Conservation (phyloP, 2,797 vertebrate genomes). For the Darevskia mixta region DNA sequence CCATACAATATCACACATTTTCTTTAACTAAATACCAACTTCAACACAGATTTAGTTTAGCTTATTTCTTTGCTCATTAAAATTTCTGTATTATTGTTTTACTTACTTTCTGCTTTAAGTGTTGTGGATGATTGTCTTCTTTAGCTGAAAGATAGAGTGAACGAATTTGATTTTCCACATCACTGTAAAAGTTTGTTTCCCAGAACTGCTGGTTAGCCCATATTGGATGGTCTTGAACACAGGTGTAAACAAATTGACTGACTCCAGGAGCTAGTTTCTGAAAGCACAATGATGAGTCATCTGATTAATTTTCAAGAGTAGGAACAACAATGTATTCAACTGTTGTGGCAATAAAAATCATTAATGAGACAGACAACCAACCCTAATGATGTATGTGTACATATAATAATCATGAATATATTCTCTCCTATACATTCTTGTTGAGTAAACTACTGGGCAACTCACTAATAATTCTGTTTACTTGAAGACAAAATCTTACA, state of each 20-base stretch:
- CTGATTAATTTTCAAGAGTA: constrained; percentile 1
- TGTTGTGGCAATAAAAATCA: not conserved
- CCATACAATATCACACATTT: not conserved
- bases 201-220: constrained; percentile 99
- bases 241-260: constrained; percentile 97
- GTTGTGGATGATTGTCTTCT: constrained; percentile 80
- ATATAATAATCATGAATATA: not conserved
- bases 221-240: constrained; percentile 96
- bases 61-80: not conserved
- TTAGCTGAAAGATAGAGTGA: constrained; percentile 90
- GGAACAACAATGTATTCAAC: not conserved
- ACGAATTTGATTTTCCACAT: constrained; percentile 94
- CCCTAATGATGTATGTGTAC: not conserved
- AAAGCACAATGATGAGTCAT: constrained; percentile 51
- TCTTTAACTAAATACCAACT: not conserved
- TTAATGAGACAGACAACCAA: not conserved
- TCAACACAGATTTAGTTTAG: not conserved
- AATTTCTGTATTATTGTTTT: constrained; percentile 1
- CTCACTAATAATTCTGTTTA: not conserved
- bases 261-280: constrained; percentile 95
- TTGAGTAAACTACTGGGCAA: not conserved
- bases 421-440: not conserved
- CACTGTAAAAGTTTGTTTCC: constrained; percentile 97
- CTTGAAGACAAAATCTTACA: not conserved
- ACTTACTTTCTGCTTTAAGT: constrained; percentile 85